Conservation (phyloP, 1,140 invertebrate genomes). For the Rhyzopertha dominica region DNA sequence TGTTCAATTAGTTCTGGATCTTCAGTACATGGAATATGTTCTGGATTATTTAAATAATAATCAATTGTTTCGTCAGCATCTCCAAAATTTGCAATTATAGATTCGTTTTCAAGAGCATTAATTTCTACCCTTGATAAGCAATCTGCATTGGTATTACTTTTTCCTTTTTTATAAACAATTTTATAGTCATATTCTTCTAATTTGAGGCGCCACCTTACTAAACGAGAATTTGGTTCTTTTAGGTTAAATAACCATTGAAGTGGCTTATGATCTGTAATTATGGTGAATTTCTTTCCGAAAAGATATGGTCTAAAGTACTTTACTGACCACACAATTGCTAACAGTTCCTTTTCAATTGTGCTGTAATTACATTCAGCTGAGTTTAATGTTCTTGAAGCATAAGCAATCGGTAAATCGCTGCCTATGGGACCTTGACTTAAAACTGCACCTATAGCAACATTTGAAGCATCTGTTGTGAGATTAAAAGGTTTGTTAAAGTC, state of each 20-base stretch:
- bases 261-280: conserved; percentile 51
- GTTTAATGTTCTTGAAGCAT: conserved; percentile 43
- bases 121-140: conserved; percentile 22
- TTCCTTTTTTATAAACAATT: conserved; percentile 45
- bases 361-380: conserved; percentile 45
- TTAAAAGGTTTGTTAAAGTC: conserved; percentile 28
- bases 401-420: conserved; percentile 37
- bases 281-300: conserved; percentile 47
- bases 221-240: conserved; percentile 45
- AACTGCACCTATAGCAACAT: conserved; percentile 20
- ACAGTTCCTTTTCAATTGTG: conserved; percentile 43
- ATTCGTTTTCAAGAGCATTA: background rate
- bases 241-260: conserved; percentile 47
- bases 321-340: conserved; percentile 45
- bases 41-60: background rate
- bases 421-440: conserved; percentile 21
- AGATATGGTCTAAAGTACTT: conserved; percentile 50
- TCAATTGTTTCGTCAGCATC: background rate
- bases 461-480: conserved; percentile 26
- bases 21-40: background rate
- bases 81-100: background rate
- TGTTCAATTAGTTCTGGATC: background rate
- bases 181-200: conserved; percentile 48
- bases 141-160: conserved; percentile 39
- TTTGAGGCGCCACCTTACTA: conserved; percentile 46